phyloP scores from a whole-genome alignment of 2,797 vertebrate species.

The Malacoraja senta region DNA sequence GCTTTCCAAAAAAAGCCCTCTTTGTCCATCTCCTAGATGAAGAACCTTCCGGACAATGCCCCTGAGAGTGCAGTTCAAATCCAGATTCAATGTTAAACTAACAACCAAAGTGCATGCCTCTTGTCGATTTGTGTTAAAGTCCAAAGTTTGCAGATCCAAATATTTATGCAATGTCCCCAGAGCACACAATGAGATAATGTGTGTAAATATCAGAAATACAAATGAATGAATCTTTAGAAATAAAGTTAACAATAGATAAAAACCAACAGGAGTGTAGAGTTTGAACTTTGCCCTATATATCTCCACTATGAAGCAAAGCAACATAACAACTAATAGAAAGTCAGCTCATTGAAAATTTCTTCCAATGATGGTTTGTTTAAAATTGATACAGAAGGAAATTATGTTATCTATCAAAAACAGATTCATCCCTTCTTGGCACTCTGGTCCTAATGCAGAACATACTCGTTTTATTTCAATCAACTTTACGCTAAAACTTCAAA shows the following conservation, averaged over 20 bases:
- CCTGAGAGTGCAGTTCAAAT: neutral
- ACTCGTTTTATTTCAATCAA: neutral
- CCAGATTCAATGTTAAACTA: neutral
- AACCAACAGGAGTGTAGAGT: neutral
- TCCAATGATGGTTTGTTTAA: neutral
- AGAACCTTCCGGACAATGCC: neutral
- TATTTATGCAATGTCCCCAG: neutral
- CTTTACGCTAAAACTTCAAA: neutral
- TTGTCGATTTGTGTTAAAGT: neutral
- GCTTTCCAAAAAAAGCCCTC: neutral
- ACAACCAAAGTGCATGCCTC: neutral
- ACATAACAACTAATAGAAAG: neutral
- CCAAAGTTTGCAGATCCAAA: neutral
- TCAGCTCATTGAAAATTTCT: neutral
- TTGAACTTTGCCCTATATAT: neutral
- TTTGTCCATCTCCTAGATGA: too few species aligned
- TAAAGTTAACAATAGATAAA: neutral
- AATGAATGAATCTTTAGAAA: neutral
- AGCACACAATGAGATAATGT: neutral
- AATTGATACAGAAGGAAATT: neutral
- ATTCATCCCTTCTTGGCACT: neutral
- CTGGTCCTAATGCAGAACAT: neutral
- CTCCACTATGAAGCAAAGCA: neutral
- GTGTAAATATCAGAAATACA: conserved; percentile 1
- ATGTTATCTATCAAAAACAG: neutral